phyloP scores from a whole-genome alignment of 2,888 invertebrate genomes.

The Lithosia quadra region DNA sequence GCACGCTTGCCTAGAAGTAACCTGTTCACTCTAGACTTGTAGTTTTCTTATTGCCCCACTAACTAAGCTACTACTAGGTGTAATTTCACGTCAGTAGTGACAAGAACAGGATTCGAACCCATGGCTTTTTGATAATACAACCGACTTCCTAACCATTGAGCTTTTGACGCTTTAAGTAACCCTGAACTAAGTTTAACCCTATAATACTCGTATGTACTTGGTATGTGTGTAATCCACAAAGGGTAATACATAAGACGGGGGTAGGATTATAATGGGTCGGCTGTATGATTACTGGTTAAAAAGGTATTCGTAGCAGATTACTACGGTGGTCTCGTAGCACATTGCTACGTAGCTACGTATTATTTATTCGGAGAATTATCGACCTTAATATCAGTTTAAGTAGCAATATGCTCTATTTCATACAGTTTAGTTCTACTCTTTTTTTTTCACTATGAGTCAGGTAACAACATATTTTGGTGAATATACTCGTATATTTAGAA shows the following conservation, averaged over 20 bases:
- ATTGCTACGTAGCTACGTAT: background rate
- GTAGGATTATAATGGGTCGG: background rate
- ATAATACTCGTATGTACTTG: background rate
- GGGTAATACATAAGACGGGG: background rate
- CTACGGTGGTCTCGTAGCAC: background rate
- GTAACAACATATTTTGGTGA: too few species aligned
- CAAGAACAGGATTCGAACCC: background rate
- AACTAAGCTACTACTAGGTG: too few species aligned
- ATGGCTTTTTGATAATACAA: background rate
- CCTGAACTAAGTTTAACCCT: background rate
- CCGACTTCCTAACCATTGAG: background rate
- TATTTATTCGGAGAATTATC: background rate
- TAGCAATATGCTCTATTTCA: background rate
- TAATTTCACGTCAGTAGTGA: too few species aligned
- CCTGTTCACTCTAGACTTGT: too few species aligned
- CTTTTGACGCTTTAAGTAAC: background rate
- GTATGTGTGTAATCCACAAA: background rate
- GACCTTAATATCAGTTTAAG: background rate
- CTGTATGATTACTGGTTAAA: conserved; percentile 1
- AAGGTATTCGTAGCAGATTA: background rate
- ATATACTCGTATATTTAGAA: too few species aligned
- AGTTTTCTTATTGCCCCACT: too few species aligned
- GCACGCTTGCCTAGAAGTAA: too few species aligned
- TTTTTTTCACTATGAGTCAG: too few species aligned
- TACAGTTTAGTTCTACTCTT: background rate